Evolutionary conservation across 2,888 invertebrate genomes (phyloP).

Genomic region (Polia nebulosa): DNA sequence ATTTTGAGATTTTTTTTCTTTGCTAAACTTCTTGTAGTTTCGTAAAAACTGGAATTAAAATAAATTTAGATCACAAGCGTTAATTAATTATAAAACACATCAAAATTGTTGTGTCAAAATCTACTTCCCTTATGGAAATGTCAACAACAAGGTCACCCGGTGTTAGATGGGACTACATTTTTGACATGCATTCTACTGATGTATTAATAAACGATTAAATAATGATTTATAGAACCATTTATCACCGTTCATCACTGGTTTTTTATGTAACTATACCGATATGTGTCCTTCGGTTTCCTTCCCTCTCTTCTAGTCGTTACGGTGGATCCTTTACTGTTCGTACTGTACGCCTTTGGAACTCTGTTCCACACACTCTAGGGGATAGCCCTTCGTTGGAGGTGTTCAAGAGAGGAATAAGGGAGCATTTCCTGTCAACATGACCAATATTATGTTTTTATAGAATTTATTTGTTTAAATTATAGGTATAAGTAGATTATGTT

Average conservation of each 20-base stretch:
- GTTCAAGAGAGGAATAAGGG: too few species aligned
- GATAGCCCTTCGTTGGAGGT: too few species aligned
- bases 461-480: too few species aligned
- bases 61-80: slow-evolving; percentile 14
- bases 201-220: neutral
- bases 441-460: too few species aligned
- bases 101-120: slow-evolving; percentile 17
- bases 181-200: neutral
- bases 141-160: slow-evolving; percentile 31
- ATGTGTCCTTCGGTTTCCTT: too few species aligned
- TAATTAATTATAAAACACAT: slow-evolving; percentile 19
- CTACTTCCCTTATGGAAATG: slow-evolving; percentile 38
- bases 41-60: slow-evolving; percentile 3
- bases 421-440: too few species aligned
- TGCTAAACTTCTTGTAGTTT: neutral
- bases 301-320: too few species aligned
- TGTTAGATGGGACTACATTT: slow-evolving; percentile 13
- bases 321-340: too few species aligned
- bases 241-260: neutral
- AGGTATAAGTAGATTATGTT: too few species aligned
- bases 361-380: too few species aligned
- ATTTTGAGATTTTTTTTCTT: neutral
- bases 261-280: neutral
- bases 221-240: neutral
- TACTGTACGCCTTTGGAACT: too few species aligned